Evolutionary conservation across 1,140 invertebrate genomes (phyloP).

Genomic region (Zaprionus lachaisei): DNA sequence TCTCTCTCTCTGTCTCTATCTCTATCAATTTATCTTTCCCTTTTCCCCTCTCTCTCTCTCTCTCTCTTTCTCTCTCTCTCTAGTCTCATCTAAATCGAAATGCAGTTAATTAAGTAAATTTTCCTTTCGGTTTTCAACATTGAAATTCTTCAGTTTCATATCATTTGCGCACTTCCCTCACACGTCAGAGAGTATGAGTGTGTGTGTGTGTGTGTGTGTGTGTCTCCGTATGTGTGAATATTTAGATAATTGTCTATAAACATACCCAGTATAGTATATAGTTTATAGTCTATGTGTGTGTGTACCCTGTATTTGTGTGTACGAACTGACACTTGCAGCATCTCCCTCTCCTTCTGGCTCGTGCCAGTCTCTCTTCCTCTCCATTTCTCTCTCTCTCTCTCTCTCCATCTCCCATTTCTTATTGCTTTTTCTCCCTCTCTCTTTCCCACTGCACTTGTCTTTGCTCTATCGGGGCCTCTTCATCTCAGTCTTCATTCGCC

Average conservation of each 20-base stretch:
- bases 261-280: not conserved
- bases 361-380: not conserved
- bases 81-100: not conserved
- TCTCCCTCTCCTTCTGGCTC: not conserved
- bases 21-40: too few species aligned
- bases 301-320: not conserved
- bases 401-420: not conserved
- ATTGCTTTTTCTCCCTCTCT: not conserved
- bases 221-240: not conserved
- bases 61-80: too few species aligned
- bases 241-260: not conserved
- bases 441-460: not conserved
- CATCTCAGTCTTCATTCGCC: slow-evolving; percentile 1
- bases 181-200: slow-evolving; percentile 16
- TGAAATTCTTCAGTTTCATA: slow-evolving; percentile 21
- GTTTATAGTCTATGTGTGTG: not conserved
- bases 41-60: too few species aligned
- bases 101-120: slow-evolving; percentile 26
- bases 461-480: not conserved
- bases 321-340: slow-evolving; percentile 10
- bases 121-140: slow-evolving; percentile 27
- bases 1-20: too few species aligned
- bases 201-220: slow-evolving; percentile 5
- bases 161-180: slow-evolving; percentile 34
- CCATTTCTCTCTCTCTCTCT: not conserved